Evolutionary conservation across 1,140 invertebrate genomes (phyloP).

Genomic region (Heliconius hermathena): DNA sequence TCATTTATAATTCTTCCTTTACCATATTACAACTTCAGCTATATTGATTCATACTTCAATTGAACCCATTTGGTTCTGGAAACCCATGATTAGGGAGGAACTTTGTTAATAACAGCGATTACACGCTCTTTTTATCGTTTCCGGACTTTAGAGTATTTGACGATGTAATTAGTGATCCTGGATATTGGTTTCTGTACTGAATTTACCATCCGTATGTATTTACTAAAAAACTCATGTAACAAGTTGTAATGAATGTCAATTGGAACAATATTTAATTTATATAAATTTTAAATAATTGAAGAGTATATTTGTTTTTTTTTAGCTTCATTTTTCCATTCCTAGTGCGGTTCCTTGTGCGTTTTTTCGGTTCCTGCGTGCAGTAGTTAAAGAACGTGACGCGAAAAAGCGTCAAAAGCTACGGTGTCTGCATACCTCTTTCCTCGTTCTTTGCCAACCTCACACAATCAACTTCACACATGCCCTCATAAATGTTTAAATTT

Average conservation of each 20-base stretch:
- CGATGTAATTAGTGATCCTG: conserved; percentile 34
- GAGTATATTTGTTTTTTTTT: background rate
- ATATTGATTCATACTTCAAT: background rate
- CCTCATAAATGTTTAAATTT: no score
- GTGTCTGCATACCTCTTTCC: no score
- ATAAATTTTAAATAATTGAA: no score
- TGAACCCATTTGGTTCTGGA: background rate
- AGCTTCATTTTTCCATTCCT: background rate
- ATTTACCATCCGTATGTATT: background rate
- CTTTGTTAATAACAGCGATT: conserved; percentile 45
- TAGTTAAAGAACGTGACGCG: no score
- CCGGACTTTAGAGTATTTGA: conserved; percentile 28
- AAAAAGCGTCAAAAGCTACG: no score
- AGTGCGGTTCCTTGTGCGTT: no score
- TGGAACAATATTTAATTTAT: no score
- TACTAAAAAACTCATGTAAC: no score
- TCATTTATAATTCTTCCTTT: background rate
- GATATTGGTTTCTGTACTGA: background rate
- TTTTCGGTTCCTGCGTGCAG: no score
- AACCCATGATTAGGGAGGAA: conserved; percentile 16
- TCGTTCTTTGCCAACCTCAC: no score
- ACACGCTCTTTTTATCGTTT: conserved; percentile 41
- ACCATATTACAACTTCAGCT: conserved; percentile 29
- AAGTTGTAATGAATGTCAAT: no score
- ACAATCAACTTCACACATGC: no score